These are phyloP conservation scores for Drosophila nasuta DNA, from an alignment of 1,140 invertebrate species.

Conservation along the genomic window DNA sequence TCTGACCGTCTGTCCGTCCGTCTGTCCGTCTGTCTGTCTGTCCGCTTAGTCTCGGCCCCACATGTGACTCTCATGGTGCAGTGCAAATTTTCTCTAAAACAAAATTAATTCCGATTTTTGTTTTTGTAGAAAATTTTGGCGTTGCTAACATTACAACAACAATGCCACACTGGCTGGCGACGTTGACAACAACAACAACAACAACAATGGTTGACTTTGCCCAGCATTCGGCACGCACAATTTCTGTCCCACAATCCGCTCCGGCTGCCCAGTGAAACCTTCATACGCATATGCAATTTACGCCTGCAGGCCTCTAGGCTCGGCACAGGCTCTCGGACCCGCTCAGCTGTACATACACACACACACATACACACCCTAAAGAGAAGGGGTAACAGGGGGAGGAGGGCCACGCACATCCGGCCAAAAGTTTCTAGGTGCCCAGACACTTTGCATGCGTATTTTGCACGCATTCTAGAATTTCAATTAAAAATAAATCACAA, in stretches of 20 bases:
- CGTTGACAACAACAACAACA: slow-evolving; percentile 48
- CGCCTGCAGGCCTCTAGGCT: slow-evolving; percentile 71
- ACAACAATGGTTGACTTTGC: slow-evolving; percentile 38
- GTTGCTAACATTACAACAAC: slow-evolving; percentile 71
- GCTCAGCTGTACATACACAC: slow-evolving; percentile 31
- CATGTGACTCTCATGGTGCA: slow-evolving; percentile 19
- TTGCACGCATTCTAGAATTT: slow-evolving; percentile 85
- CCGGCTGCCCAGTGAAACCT: slow-evolving; percentile 16
- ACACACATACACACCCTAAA: slow-evolving; percentile 11
- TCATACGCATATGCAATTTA: slow-evolving; percentile 73
- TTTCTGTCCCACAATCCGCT: slow-evolving; percentile 63
- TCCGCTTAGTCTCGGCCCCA: neutral
- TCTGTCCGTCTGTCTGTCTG: neutral
- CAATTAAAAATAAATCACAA: slow-evolving; percentile 85
- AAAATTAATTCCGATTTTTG: slow-evolving; percentile 83
- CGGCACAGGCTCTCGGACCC: slow-evolving; percentile 20
- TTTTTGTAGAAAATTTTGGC: slow-evolving; percentile 82
- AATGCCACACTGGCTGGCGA: slow-evolving; percentile 44
- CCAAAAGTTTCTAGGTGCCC: slow-evolving; percentile 76
- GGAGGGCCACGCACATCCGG: slow-evolving; percentile 28
- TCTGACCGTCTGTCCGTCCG: neutral
- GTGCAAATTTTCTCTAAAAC: slow-evolving; percentile 81
- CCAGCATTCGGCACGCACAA: slow-evolving; percentile 57
- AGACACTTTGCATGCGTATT: slow-evolving; percentile 84
- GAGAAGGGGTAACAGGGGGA: neutral